These are phyloP conservation scores for Lathamus discolor DNA, from an alignment of 2,113 vertebrate species.

Conservation along the genomic window DNA sequence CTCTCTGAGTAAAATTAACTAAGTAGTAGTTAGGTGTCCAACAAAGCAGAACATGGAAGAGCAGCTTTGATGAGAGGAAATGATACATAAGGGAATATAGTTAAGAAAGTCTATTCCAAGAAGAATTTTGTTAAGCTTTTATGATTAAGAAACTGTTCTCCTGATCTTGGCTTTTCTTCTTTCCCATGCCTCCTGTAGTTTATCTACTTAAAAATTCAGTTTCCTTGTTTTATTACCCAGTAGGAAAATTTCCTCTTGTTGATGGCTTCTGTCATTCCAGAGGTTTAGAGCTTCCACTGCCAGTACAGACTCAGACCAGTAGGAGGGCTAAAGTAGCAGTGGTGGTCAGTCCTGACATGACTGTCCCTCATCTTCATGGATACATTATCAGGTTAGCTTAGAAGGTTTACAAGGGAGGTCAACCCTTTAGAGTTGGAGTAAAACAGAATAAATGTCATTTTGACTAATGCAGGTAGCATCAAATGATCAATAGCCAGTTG, in stretches of 20 bases:
- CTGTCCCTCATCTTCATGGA: no score
- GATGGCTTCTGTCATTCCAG: not conserved
- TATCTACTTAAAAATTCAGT: not conserved
- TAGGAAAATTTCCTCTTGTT: not conserved
- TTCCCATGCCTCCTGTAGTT: not conserved
- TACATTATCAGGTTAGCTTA: not conserved
- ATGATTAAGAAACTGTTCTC: constrained; percentile 43
- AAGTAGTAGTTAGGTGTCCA: not conserved
- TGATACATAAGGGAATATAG: constrained; percentile 11
- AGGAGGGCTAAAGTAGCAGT: no score
- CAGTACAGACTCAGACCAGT: not conserved
- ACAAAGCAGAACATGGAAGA: constrained; percentile 21
- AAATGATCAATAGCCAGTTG: not conserved
- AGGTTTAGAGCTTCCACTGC: not conserved
- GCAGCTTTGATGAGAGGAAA: constrained; percentile 30
- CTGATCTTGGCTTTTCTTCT: constrained; percentile 26
- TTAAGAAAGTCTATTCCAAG: not conserved
- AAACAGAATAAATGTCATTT: not conserved
- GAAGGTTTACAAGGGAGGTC: not conserved
- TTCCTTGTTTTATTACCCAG: not conserved
- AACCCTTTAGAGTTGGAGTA: not conserved
- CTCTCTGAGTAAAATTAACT: constrained; percentile 1
- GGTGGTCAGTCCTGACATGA: not conserved
- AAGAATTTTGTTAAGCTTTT: constrained; percentile 38
- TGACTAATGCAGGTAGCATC: not conserved